A percentile compares a stretch with the other conserved stretches of the same genome.
These are phyloP conservation scores for Epicauta chinensis DNA, from an alignment of 1,140 invertebrate genomes.

Conservation along the genomic window DNA sequence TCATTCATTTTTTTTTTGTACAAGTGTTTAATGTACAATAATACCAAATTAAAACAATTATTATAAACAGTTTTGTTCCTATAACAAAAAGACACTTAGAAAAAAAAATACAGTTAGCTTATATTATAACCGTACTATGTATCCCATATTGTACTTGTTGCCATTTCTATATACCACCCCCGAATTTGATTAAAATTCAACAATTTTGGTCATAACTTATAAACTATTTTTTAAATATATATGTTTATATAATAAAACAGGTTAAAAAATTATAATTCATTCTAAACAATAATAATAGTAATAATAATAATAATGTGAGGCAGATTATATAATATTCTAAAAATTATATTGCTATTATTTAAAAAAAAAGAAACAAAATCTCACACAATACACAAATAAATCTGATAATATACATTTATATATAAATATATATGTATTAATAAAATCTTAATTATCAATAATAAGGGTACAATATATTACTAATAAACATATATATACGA, in stretches of 20 bases:
- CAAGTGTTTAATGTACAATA: slow-evolving; percentile 26
- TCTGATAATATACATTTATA: slow-evolving; percentile 15
- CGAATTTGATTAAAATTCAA: not conserved
- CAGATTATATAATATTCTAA: not conserved
- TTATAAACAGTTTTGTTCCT: slow-evolving; percentile 30
- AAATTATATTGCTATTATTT: slow-evolving; percentile 12
- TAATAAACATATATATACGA: slow-evolving; percentile 17
- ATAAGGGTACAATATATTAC: slow-evolving; percentile 13
- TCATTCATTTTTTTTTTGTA: slow-evolving; percentile 26
- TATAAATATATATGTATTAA: slow-evolving; percentile 13
- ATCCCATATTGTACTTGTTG: slow-evolving; percentile 21
- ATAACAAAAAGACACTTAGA: slow-evolving; percentile 21
- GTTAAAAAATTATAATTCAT: too few species aligned
- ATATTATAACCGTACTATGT: slow-evolving; percentile 19
- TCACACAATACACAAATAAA: slow-evolving; percentile 15
- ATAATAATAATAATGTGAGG: slow-evolving; percentile 4
- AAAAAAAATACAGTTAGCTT: slow-evolving; percentile 8
- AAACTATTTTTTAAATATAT: too few species aligned
- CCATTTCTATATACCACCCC: slow-evolving; percentile 8
- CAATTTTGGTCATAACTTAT: too few species aligned
- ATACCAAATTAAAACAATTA: slow-evolving; percentile 8
- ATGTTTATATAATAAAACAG: too few species aligned
- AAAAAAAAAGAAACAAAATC: slow-evolving; percentile 3
- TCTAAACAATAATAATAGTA: too few species aligned
- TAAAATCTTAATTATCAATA: slow-evolving; percentile 12